Evolutionary conservation across 2,797 vertebrate species (phyloP), one percentile per base, ranked within the genome.

Genomic region (Xiphorhynchus erythropygius): DNA sequence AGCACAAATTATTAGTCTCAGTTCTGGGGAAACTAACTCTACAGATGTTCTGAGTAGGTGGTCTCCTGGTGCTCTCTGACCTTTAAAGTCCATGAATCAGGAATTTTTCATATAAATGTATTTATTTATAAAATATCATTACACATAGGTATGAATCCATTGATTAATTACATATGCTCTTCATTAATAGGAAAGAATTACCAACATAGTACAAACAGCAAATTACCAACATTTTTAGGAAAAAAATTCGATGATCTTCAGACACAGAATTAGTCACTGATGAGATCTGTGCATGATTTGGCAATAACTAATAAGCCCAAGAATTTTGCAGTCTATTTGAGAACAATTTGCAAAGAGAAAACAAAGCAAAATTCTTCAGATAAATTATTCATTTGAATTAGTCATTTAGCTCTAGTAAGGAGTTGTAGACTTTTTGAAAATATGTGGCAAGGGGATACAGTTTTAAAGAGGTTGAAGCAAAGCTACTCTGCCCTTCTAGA

Each of bases 361-460:
- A 97, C 96, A 97, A 97, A 97, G 97, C 95, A 96, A 96, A 97
- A 97, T 90, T 97, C 95, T 96, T 97, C 76, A 96, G 93, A 97
- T 97, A 96, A 97, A 97, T 97, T 97, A 97, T 97, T 97, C 89
- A 97, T 97, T 94, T 92, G 95, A 97, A 97, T 97, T 97, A 97
- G 91, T 96, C 95, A 95, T 96, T 96, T 96, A 96, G 92, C 79
- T 96, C 94, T 91, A 76, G 81, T 95, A 96, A 95, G 96, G 95
- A 93, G 69, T 90, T 97, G 96, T 97, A 97, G 96, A 97, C 96
- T 97, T 97, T 96, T 96, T 92, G 95, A 97, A 97, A 97, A 97
- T 97, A 92, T 85, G 92, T 80, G 81, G 89, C 97, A 90, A 96
- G 95, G 93, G 96, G 95, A 97, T 96, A 96, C 57, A 75, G 62